Conservation (phyloP, 1,140 invertebrate genomes). For the Penaeus vannamei region DNA sequence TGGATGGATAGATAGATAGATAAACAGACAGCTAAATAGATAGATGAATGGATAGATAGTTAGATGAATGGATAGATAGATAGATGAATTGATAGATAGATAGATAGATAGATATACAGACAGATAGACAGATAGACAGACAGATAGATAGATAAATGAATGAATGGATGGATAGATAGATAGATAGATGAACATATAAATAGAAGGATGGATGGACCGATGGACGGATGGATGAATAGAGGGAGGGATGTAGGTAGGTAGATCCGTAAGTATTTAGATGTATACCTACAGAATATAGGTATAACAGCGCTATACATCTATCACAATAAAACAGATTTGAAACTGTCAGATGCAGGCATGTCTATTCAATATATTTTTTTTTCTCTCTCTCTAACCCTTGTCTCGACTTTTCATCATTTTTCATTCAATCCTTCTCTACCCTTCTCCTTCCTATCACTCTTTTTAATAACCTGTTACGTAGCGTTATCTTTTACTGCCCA, state of each 20-base stretch:
- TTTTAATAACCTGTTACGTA: not conserved
- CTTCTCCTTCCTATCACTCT: not conserved
- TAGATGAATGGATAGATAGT: not conserved
- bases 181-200: not conserved
- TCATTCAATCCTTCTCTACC: not conserved
- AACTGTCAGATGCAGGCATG: no score
- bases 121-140: not conserved
- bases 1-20: no score
- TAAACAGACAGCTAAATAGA: no score
- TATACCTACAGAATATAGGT: not conserved
- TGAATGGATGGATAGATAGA: not conserved
- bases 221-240: not conserved
- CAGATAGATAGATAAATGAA: not conserved
- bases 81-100: no score
- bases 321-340: no score
- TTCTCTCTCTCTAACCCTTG: conserved; percentile 34
- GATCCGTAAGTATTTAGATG: no score
- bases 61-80: not conserved
- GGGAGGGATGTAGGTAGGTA: not conserved
- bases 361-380: not conserved
- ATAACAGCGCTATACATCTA: no score
- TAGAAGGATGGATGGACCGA: not conserved
- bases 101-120: no score
- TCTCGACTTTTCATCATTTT: not conserved
- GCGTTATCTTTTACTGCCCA: not conserved